A percentile compares a stretch with the other conserved stretches of the same genome.
These are phyloP conservation scores for Vanacampus margaritifer DNA, from an alignment of 2,113 vertebrate genomes.

Conservation along the genomic window DNA sequence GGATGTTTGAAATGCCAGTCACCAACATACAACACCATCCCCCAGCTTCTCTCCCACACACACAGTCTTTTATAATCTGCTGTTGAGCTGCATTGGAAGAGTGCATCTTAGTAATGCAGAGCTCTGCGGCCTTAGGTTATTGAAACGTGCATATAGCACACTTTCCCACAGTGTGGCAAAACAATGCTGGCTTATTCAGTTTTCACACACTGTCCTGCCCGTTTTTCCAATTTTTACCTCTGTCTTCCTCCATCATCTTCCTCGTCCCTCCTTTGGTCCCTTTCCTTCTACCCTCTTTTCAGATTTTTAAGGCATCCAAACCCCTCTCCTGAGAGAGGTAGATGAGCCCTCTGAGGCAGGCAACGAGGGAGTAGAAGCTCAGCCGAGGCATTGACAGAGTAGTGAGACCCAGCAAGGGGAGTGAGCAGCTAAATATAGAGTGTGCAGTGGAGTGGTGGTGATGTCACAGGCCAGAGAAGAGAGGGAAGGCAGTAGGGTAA, in stretches of 20 bases:
- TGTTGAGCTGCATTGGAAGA: slow-evolving; percentile 46
- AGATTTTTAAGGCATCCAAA: slow-evolving; percentile 15
- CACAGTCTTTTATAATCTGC: slow-evolving; percentile 52
- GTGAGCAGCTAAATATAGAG: slow-evolving; percentile 75
- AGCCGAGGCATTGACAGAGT: slow-evolving; percentile 65
- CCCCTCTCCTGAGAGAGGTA: slow-evolving; percentile 24
- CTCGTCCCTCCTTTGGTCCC: slow-evolving; percentile 14
- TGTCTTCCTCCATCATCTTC: slow-evolving; percentile 44
- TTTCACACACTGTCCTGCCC: slow-evolving; percentile 49
- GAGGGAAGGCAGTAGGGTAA: slow-evolving; percentile 39
- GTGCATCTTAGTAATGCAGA: slow-evolving; percentile 54
- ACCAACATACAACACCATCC: slow-evolving; percentile 56
- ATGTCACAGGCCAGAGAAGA: slow-evolving; percentile 68
- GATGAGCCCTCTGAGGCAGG: slow-evolving; percentile 47
- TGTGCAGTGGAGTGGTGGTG: slow-evolving; percentile 67
- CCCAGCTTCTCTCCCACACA: slow-evolving; percentile 41
- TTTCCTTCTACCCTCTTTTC: slow-evolving; percentile 15
- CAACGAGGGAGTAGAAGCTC: slow-evolving; percentile 43
- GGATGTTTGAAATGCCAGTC: slow-evolving; percentile 75
- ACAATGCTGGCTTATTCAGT: slow-evolving; percentile 57
- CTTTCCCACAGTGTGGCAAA: slow-evolving; percentile 49
- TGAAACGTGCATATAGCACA: slow-evolving; percentile 21
- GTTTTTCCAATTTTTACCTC: slow-evolving; percentile 39
- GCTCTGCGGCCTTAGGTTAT: slow-evolving; percentile 40
- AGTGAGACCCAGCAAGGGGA: slow-evolving; percentile 66